phyloP scores from a whole-genome alignment of 2,797 vertebrate genomes.

The Strix occidentalis region DNA sequence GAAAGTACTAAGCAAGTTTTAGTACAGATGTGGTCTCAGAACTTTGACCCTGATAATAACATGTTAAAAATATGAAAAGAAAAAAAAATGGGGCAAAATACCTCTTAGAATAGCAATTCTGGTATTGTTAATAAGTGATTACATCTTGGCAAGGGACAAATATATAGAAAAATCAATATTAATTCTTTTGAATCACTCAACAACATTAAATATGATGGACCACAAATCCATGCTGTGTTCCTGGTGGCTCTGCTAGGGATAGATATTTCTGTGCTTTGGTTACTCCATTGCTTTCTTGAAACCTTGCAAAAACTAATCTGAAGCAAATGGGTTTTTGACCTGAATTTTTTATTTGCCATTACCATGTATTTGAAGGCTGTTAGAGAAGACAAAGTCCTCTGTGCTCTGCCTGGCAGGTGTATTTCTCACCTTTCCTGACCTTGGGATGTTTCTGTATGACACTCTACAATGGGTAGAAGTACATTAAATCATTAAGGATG shows the following conservation, averaged over 20 bases:
- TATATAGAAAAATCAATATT: constrained; percentile 31
- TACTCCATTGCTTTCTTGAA: not conserved
- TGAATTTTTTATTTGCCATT: not conserved
- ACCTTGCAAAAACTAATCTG: not conserved
- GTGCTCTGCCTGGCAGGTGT: not conserved
- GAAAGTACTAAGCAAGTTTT: not conserved
- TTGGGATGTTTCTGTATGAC: not conserved
- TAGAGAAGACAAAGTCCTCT: not conserved
- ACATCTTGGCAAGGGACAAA: not conserved
- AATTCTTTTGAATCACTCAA: constrained; percentile 25
- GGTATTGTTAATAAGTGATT: constrained; percentile 4
- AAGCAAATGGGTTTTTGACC: not conserved
- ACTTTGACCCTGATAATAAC: not conserved
- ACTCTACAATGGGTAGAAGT: not conserved
- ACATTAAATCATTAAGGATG: not conserved
- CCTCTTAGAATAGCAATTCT: not conserved
- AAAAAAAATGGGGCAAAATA: not conserved
- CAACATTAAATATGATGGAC: constrained; percentile 4
- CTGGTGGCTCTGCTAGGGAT: not conserved
- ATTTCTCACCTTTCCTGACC: not conserved
- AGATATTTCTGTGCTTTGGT: not conserved
- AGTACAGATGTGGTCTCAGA: not conserved
- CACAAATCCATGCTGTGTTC: not conserved
- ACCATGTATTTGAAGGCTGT: not conserved
- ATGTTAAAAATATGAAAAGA: not conserved